Conservation (phyloP, 2,113 vertebrate species). For the Chionodraco myersi region DNA sequence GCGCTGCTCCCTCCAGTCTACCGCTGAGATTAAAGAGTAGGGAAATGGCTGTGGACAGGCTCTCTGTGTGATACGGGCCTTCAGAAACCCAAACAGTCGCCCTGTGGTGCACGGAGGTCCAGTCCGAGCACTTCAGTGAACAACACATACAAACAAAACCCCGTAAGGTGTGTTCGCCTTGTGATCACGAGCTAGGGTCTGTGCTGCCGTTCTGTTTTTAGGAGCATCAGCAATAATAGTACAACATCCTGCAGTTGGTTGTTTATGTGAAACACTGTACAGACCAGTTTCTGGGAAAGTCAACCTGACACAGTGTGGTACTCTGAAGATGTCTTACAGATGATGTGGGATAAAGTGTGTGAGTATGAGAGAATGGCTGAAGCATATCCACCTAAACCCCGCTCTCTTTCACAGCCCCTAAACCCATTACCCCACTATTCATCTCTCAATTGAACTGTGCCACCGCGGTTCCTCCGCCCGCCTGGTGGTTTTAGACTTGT, state of each 20-base stretch:
- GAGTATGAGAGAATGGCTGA: conserved; percentile 62
- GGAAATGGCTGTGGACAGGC: conserved; percentile 80
- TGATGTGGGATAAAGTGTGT: conserved; percentile 72
- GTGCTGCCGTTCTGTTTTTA: not conserved
- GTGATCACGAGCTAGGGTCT: not conserved
- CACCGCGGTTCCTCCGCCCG: conserved; percentile 36
- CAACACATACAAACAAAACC: conserved; percentile 22
- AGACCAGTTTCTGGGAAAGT: conserved; percentile 41
- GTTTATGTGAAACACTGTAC: conserved; percentile 53
- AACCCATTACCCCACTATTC: conserved; percentile 68
- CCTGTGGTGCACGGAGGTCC: conserved; percentile 23
- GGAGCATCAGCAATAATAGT: not conserved
- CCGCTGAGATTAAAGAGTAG: conserved; percentile 78
- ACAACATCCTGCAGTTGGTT: conserved; percentile 19
- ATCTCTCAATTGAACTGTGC: conserved; percentile 66
- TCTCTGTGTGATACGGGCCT: conserved; percentile 67
- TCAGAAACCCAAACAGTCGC: conserved; percentile 53
- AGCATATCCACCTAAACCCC: conserved; percentile 71
- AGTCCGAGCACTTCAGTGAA: conserved; percentile 16
- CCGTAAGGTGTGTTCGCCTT: conserved; percentile 4
- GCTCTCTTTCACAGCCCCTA: conserved; percentile 61
- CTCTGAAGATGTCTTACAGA: conserved; percentile 68
- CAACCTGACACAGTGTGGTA: conserved; percentile 35
- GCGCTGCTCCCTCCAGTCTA: conserved; percentile 70
- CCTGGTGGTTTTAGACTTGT: conserved; percentile 62